Base-by-base conservation (phyloP, 2,113 vertebrate species). In the Oreochromis tanganicae region DNA sequence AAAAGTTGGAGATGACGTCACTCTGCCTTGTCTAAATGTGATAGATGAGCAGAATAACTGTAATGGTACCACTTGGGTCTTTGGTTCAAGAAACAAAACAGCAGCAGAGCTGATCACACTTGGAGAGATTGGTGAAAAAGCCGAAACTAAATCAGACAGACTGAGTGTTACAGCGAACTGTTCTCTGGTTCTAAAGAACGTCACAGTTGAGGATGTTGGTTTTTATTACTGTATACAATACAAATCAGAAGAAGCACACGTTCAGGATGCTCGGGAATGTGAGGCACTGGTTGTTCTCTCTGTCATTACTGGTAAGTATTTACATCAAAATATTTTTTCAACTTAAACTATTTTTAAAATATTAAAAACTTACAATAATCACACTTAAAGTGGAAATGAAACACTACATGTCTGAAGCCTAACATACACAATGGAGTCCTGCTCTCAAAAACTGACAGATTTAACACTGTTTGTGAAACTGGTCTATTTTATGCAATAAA, bases 1-100 rank as follows among this genome's bases (percentile, higher is more conserved):
- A 0, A 66, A 38, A 41, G 63, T 41, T 71, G 63, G 63, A 5
- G 66, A 43, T 43, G 66, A 43, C 1, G 3, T 71, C 66, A 24
- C 38, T 24, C 66, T 71, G 66, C 66, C 66, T 71, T 71, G 66
- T 43, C 38, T 71, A 68, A 68, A 68, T 41, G 63, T 41, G 63
- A 68, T 21, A 68, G 63, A 68, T 68, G 4, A 41, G 34, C 63
- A 68, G 63, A 68, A 68, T 68, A 41, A 68, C 36, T 68, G 34
- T 68, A 5, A 41, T 41, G 34, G 63, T 32, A 63, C 59, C 5
- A 63, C 32, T 19, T 63, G 59, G 59, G 16, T 9, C 63, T 71
- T 71, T 41, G 34, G 36, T 68, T n/a, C 36, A 43, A 14, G 2
- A 43, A 43, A 24, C 66, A 71, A 43, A 43, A 14, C n/a, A 71